phyloP scores from a whole-genome alignment of 2,113 vertebrate genomes.

The Petaurus breviceps region DNA sequence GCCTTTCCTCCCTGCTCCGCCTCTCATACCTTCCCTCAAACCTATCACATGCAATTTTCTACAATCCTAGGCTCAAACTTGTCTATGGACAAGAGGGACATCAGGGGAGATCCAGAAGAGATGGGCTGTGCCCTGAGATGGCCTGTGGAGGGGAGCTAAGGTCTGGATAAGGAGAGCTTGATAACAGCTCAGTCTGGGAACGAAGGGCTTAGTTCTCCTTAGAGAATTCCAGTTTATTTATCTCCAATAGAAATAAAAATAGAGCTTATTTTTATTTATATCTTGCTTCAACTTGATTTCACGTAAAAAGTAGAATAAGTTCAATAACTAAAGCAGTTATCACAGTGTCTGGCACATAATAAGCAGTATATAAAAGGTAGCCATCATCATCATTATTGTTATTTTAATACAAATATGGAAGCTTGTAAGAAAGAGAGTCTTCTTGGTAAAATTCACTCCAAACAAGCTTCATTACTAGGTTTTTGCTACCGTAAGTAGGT shows the following conservation, averaged over 20 bases:
- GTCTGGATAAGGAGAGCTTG: slow-evolving; percentile 34
- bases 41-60: neutral
- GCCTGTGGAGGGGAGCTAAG: slow-evolving; percentile 34
- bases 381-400: neutral
- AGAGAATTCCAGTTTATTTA: too few species aligned
- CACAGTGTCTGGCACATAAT: neutral
- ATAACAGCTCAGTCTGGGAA: slow-evolving; percentile 45
- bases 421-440: neutral
- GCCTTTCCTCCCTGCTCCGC: neutral
- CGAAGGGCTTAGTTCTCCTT: slow-evolving; percentile 59
- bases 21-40: neutral
- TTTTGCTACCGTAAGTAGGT: neutral
- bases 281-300: neutral
- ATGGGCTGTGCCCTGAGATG: neutral
- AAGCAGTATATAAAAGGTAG: neutral
- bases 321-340: neutral
- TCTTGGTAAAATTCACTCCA: neutral
- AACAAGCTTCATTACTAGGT: neutral
- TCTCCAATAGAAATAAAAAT: neutral
- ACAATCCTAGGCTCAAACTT: neutral
- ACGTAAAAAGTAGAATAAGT: neutral
- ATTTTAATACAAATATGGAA: neutral
- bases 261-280: neutral
- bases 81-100: neutral
- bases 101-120: neutral